Conservation (phyloP, 2,113 vertebrate species). For the Salminus brasiliensis region DNA sequence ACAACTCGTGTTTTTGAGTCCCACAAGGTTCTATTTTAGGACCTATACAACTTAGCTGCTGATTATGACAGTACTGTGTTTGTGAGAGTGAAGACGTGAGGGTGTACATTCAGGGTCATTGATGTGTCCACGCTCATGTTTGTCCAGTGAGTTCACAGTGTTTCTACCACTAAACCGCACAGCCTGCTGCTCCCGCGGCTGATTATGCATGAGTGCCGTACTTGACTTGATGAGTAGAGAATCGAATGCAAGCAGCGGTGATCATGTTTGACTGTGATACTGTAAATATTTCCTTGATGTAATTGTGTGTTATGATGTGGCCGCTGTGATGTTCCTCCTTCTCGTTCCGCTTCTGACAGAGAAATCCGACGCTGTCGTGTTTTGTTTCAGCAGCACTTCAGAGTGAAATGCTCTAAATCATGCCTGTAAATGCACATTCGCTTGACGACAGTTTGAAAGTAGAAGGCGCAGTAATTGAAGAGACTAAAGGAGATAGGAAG, state of each 20-base stretch:
- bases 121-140: too few species aligned
- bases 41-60: too few species aligned
- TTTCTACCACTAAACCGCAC: too few species aligned
- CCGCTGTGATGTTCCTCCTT: background rate
- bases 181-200: too few species aligned
- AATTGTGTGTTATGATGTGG: background rate
- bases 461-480: background rate
- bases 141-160: too few species aligned
- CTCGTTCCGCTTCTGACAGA: too few species aligned
- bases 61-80: too few species aligned
- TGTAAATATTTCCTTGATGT: conserved; percentile 5
- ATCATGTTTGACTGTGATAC: background rate
- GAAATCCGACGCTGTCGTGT: background rate
- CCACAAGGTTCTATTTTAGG: too few species aligned
- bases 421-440: background rate
- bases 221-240: background rate
- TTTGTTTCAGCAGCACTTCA: background rate
- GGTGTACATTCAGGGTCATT: too few species aligned
- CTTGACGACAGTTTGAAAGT: background rate
- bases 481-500: background rate
- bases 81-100: too few species aligned
- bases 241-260: background rate
- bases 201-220: background rate
- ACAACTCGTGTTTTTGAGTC: too few species aligned
- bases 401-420: background rate